Evolutionary conservation across 2,797 vertebrate species (phyloP), one percentile per base, ranked within the genome.

Genomic region (Sciurus carolinensis): DNA sequence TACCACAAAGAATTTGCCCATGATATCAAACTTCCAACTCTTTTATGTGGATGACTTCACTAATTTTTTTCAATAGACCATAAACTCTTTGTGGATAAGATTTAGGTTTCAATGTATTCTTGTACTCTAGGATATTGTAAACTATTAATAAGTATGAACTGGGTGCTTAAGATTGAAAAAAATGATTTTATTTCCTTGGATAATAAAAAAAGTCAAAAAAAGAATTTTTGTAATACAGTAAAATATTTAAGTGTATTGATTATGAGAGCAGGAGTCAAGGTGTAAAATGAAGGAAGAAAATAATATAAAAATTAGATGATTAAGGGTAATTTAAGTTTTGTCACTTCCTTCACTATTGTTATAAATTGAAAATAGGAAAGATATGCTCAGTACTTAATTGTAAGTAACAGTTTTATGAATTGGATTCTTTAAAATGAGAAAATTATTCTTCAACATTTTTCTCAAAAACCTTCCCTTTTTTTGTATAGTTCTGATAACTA

Each of bases 121-220:
- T 94, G 54, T 11, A 87, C 12, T 24, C 50, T 89, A 90, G 42
- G 80, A 66, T 69, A 96, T 73, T 77, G 24, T 36, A 50, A 12
- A 39, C 13, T 66, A 59, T 79, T n/a, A 92, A 1, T 66, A 88
- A 95, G 20, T 85, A 36, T 14, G 14, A 71, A 76, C 24, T 39
- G 1, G 47, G 62, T 26, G 0, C 1, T 66, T 18, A 10, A 75
- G 6, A 76, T 6, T 50, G 15, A 59, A 67, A 92, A 33, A 73
- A 72, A 6, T 28, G 7, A 11, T 33, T 64, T 28, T 88, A 79
- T 42, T 90, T 73, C 22, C 7, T 82, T 71, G 22, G 52, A 75
- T 79, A 54, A n/a, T 18, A 87, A 75, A 3, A 75, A 96, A 92
- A 92, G 2, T 12, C 88, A 93, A 80, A 76, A 44, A n/a, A 85